A percentile compares a stretch with the other conserved stretches of the same genome.
These are phyloP conservation scores for Eulemur coronatus DNA, from an alignment of 2,797 vertebrate genomes.

Conservation along the genomic window DNA sequence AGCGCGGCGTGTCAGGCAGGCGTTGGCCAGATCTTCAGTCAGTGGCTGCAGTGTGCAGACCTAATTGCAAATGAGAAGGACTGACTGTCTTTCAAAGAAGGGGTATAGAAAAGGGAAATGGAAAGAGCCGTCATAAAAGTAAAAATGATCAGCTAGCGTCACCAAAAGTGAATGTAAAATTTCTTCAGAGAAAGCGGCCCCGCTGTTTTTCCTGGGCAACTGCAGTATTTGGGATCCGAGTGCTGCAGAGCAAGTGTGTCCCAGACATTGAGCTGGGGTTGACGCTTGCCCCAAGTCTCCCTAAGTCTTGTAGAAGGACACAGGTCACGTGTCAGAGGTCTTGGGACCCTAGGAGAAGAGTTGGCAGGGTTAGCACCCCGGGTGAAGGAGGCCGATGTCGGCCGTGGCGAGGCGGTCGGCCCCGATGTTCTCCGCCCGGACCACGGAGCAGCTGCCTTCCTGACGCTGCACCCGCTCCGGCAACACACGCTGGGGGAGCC, in stretches of 20 bases:
- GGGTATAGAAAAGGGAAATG: background rate
- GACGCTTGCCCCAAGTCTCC: accelerated
- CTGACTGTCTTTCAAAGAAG: background rate
- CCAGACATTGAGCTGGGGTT: accelerated
- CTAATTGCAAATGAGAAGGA: background rate
- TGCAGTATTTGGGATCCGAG: accelerated
- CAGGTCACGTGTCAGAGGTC: background rate
- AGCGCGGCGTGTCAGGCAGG: background rate
- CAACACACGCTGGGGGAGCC: accelerated
- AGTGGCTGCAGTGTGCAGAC: background rate
- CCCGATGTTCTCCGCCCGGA: accelerated
- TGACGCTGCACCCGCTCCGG: accelerated
- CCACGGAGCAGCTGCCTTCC: accelerated
- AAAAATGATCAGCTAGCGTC: background rate
- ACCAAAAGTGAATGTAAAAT: background rate
- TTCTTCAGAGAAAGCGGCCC: background rate
- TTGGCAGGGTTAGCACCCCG: accelerated
- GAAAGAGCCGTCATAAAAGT: no score
- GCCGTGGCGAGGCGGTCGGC: accelerated
- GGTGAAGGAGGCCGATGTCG: accelerated
- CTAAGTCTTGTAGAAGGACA: background rate
- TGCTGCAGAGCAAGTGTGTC: no score
- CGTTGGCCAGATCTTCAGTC: accelerated
- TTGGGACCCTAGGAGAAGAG: background rate
- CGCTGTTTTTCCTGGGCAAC: no score